Percentiles rank a stretch among this genome's conserved stretches.
These are phyloP conservation scores for Drosophila phalerata DNA, from an alignment of 2,888 invertebrate species.

Conservation along the genomic window DNA sequence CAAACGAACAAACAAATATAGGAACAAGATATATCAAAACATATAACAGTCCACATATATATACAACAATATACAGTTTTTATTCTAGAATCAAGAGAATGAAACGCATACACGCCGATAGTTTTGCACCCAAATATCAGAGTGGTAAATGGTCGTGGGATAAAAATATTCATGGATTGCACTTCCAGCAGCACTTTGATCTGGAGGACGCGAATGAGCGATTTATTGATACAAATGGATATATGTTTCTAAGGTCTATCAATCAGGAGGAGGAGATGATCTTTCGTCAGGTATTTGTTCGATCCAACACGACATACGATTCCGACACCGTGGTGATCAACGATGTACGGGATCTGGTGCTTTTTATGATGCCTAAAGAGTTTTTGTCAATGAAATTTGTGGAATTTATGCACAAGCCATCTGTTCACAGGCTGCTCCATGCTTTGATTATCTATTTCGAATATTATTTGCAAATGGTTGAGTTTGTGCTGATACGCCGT, in stretches of 20 bases:
- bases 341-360: constrained; percentile 82
- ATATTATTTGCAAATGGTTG: constrained; percentile 81
- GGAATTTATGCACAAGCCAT: constrained; percentile 76
- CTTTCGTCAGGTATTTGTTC: constrained; percentile 76
- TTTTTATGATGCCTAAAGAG: constrained; percentile 80
- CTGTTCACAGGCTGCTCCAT: constrained; percentile 76
- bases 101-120: constrained; percentile 59
- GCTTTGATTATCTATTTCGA: constrained; percentile 83
- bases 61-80: background rate
- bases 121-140: constrained; percentile 76
- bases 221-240: constrained; percentile 63
- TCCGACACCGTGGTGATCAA: constrained; percentile 77
- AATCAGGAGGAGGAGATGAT: constrained; percentile 82
- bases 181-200: constrained; percentile 60
- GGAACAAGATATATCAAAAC: background rate
- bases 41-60: background rate
- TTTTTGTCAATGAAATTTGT: constrained; percentile 74
- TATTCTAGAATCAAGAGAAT: constrained; percentile 1
- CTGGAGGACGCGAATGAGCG: constrained; percentile 50
- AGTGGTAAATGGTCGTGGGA: constrained; percentile 83
- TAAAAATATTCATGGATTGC: constrained; percentile 50
- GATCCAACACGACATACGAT: constrained; percentile 69
- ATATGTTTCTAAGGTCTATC: constrained; percentile 71
- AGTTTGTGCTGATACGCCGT: constrained; percentile 81
- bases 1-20: background rate